phyloP scores from a whole-genome alignment of 2,888 invertebrate genomes.

The Eurois occulta region DNA sequence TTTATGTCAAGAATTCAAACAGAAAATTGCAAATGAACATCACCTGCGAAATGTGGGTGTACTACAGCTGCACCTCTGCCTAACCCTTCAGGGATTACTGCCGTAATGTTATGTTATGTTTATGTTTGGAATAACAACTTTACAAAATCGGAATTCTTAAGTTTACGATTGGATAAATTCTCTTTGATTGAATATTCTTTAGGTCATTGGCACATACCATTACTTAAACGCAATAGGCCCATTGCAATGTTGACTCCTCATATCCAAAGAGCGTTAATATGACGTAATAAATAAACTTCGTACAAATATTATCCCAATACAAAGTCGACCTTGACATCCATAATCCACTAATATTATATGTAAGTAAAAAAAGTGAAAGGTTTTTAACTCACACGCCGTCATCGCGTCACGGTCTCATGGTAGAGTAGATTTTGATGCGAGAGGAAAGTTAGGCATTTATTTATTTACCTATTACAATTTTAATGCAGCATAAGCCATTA shows the following conservation, averaged over 20 bases:
- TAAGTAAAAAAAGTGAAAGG: constrained; percentile 51
- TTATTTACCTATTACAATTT: no score
- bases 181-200: constrained; percentile 13
- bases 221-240: constrained; percentile 16
- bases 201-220: constrained; percentile 23
- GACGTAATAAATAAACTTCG: constrained; percentile 46
- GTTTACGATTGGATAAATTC: neutral
- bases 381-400: neutral
- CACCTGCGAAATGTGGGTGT: neutral
- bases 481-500: no score
- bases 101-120: neutral
- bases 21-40: neutral
- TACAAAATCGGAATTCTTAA: neutral
- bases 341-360: constrained; percentile 39
- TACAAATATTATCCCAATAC: constrained; percentile 43
- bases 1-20: neutral
- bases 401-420: neutral
- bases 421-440: neutral
- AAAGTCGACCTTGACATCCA: constrained; percentile 37
- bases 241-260: constrained; percentile 32
- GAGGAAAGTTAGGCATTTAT: neutral
- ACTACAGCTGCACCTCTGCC: neutral
- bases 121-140: neutral
- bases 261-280: constrained; percentile 25
- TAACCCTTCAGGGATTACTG: neutral